A percentile compares a stretch with the other conserved stretches of the same genome.
Evolutionary conservation across 2,113 vertebrate species (phyloP).

Genomic region (sheep (Ovis aries)): ARS-UI_Ramb_v3.0 NC_056056.1:174036501-174037000

Average conservation of each 20-base stretch:
- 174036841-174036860: neutral
- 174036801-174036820: neutral
- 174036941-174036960: conserved; percentile 2
- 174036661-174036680: neutral
- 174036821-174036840: neutral
- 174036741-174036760: neutral
- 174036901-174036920: neutral
- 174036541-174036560: neutral
- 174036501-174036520: neutral
- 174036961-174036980: neutral
- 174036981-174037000: neutral
- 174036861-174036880: neutral
- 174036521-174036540: neutral
- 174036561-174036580: neutral
- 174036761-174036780: neutral
- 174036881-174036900: neutral
- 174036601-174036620: neutral
- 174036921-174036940: neutral
- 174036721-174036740: neutral
- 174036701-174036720: neutral
- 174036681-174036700: neutral
- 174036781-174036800: neutral
- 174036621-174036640: neutral
- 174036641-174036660: neutral
- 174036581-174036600: neutral